Evolutionary conservation across 53 echinoderm and acorn worm species (phyloP).

Genomic region (Crossaster papposus): DNA sequence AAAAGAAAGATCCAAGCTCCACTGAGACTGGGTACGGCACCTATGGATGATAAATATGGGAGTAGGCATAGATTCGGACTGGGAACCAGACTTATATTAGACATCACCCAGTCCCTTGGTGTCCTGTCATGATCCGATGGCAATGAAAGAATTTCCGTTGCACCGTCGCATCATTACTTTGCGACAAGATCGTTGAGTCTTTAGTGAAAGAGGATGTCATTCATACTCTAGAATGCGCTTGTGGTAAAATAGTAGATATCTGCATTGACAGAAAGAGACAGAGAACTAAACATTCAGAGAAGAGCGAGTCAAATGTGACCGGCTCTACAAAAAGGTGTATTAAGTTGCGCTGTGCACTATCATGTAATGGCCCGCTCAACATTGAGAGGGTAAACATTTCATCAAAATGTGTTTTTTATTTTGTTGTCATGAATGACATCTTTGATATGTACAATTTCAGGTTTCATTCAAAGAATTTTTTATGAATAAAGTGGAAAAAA

Average conservation of each 20-base stretch:
- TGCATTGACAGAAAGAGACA: conserved; percentile 61
- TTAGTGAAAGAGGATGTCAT: conserved; percentile 51
- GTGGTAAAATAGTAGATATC: conserved; percentile 96
- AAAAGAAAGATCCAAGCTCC: neutral
- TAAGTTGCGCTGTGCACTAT: too few species aligned
- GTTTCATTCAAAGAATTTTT: too few species aligned
- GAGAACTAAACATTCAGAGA: neutral
- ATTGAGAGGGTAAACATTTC: too few species aligned
- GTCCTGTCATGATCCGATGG: neutral
- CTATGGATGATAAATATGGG: conserved; percentile 5
- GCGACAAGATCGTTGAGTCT: neutral
- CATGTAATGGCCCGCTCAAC: too few species aligned
- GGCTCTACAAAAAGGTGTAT: too few species aligned
- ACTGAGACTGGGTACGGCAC: conserved; percentile 17
- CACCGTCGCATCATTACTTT: conserved; percentile 19
- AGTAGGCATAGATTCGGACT: neutral
- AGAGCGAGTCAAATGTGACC: too few species aligned
- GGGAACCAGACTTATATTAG: conserved; percentile 12
- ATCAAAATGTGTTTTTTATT: too few species aligned
- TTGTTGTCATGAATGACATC: too few species aligned
- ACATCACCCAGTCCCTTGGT: neutral
- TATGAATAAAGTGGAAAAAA: too few species aligned
- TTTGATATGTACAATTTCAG: too few species aligned
- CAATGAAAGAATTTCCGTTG: conserved; percentile 24
- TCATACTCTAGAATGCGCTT: conserved; percentile 94